Conservation (phyloP, 2,888 invertebrate genomes). For the Cybosia mesomella region DNA sequence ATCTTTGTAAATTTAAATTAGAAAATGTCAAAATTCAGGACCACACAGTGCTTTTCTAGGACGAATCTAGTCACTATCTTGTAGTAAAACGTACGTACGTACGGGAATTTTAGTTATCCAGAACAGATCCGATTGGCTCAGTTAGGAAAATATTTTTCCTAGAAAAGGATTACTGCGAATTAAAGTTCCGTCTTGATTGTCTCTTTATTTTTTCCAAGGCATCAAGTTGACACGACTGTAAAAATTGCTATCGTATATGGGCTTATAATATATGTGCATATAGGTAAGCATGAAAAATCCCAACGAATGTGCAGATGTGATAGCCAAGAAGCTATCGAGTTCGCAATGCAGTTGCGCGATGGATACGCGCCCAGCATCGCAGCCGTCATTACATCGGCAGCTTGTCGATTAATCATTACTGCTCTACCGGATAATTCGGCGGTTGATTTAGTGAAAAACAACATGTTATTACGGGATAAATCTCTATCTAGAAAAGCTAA, state of each 20-base stretch:
- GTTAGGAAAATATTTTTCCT: background rate
- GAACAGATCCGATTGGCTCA: no score
- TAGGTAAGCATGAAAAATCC: constrained; percentile 5
- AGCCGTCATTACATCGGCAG: constrained; percentile 79
- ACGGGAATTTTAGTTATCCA: no score
- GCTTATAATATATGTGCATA: background rate
- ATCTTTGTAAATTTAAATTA: background rate
- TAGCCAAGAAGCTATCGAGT: constrained; percentile 17
- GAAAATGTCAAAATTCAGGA: background rate
- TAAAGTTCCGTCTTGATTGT: no score
- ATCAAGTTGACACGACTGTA: background rate
- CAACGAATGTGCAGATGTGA: constrained; percentile 12
- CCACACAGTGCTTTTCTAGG: no score
- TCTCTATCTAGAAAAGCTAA: constrained; percentile 87
- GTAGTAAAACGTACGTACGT: no score
- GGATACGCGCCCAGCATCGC: constrained; percentile 51
- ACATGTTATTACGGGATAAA: constrained; percentile 87
- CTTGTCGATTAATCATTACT: constrained; percentile 82
- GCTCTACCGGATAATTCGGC: constrained; percentile 87
- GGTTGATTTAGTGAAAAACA: constrained; percentile 86
- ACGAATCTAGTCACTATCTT: background rate
- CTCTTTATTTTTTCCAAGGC: no score
- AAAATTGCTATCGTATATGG: background rate
- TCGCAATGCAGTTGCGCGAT: constrained; percentile 28
- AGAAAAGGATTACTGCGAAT: no score